A percentile compares a stretch with the other conserved stretches of the same genome.
phyloP scores from a whole-genome alignment of 2,888 invertebrate genomes.

The Arctia plantaginis region DNA sequence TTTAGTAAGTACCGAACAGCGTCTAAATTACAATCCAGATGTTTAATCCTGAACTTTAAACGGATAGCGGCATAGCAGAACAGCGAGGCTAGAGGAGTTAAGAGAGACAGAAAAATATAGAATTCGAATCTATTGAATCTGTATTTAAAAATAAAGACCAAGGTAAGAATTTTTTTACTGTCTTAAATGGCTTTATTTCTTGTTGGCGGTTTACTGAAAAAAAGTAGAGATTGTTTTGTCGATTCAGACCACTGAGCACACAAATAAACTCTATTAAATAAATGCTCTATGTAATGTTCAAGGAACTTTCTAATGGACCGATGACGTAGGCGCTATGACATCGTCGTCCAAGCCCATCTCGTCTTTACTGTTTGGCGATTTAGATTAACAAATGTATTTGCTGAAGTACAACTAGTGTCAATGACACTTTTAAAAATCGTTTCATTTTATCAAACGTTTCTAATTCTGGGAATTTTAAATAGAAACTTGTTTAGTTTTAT shows the following conservation, averaged over 20 bases:
- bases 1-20: no score
- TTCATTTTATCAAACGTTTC: neutral
- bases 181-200: no score
- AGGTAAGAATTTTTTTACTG: no score
- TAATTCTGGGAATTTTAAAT: neutral
- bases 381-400: neutral
- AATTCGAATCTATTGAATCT: neutral
- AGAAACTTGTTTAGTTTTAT: neutral
- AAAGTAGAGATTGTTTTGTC: neutral
- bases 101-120: no score
- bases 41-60: no score
- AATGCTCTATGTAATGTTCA: neutral
- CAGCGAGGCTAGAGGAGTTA: no score
- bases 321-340: constrained; percentile 8
- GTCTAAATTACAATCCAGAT: no score
- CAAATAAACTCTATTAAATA: neutral
- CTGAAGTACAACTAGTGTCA: neutral
- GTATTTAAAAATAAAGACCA: neutral
- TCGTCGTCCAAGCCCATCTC: neutral
- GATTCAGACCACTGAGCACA: neutral
- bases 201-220: no score
- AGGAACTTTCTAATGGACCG: constrained; percentile 11
- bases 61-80: no score
- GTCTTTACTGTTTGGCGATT: neutral
- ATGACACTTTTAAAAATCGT: neutral